Evolutionary conservation across 2,888 invertebrate genomes (phyloP).

Genomic region (Hypomecis punctinalis): DNA sequence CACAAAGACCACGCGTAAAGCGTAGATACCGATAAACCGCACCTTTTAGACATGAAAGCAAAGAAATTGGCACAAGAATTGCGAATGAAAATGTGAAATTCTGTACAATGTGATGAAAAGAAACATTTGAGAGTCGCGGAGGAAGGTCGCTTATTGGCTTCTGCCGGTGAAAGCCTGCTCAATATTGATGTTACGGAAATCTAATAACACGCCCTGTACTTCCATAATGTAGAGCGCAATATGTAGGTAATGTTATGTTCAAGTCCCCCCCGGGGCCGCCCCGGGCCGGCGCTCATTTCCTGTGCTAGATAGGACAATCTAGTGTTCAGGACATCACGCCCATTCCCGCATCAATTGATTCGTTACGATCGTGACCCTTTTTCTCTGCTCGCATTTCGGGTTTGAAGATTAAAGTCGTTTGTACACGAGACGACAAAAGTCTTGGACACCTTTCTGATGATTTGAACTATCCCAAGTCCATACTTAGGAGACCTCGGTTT

Average conservation of each 20-base stretch:
- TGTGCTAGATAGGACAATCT: constrained; percentile 32
- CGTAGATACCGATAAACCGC: constrained; percentile 14
- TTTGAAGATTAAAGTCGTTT: constrained; percentile 5
- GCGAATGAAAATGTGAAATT: constrained; percentile 40
- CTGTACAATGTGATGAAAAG: constrained; percentile 34
- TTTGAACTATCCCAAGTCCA: background rate
- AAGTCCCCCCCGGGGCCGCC: constrained; percentile 21
- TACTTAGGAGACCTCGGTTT: background rate
- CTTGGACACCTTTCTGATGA: background rate
- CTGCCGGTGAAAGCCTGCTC: constrained; percentile 56
- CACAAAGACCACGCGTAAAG: constrained; percentile 7
- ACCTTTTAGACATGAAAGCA: constrained; percentile 24
- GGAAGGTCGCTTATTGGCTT: constrained; percentile 62
- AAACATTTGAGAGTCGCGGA: constrained; percentile 43
- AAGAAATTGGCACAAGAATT: constrained; percentile 39
- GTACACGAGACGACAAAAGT: background rate
- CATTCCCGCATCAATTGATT: constrained; percentile 25
- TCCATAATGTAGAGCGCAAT: constrained; percentile 20
- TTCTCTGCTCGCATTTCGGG: background rate
- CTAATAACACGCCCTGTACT: constrained; percentile 54
- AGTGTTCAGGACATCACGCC: constrained; percentile 22
- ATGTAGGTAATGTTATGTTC: constrained; percentile 30
- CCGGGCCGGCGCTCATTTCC: constrained; percentile 35
- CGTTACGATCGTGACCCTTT: constrained; percentile 14
- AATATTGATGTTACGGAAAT: constrained; percentile 59